These are phyloP conservation scores for Decapterus maruadsi DNA, from an alignment of 2,797 vertebrate species.

Conservation along the genomic window DNA sequence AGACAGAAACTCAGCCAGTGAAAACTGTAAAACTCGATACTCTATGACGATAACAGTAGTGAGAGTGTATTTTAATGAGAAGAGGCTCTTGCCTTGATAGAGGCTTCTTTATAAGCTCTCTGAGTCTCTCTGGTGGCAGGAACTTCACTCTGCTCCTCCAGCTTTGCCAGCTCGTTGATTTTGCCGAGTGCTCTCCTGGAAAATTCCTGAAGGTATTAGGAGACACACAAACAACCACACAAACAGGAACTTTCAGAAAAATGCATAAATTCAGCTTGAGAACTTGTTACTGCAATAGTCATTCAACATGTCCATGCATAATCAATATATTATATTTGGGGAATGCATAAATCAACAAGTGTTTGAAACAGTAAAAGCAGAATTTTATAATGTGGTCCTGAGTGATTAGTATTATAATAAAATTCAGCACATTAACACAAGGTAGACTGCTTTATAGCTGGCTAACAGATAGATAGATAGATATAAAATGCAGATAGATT, in stretches of 20 bases:
- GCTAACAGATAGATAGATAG: no score
- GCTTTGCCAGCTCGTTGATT: conserved; percentile 89
- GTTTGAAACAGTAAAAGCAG: neutral
- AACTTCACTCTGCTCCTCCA: conserved; percentile 83
- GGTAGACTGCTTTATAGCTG: neutral
- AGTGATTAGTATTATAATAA: neutral
- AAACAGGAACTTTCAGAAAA: conserved; percentile 8
- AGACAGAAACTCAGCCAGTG: neutral
- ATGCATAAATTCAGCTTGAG: neutral
- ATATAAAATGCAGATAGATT: conserved; percentile 9
- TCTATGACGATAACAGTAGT: conserved; percentile 1
- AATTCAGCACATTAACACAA: conserved; percentile 5
- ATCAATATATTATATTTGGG: neutral
- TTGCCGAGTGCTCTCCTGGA: conserved; percentile 92
- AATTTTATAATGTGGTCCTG: neutral
- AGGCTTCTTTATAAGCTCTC: conserved; percentile 90
- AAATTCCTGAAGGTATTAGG: conserved; percentile 86
- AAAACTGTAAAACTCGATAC: neutral
- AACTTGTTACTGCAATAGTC: neutral
- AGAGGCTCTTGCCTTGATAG: conserved; percentile 88
- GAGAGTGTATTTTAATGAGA: neutral
- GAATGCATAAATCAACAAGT: neutral
- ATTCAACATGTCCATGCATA: neutral
- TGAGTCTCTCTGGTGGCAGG: conserved; percentile 76
- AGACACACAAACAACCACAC: conserved; percentile 17